These are phyloP conservation scores for Hydrolagus colliei DNA, from an alignment of 2,797 vertebrate species.

Conservation along the genomic window DNA sequence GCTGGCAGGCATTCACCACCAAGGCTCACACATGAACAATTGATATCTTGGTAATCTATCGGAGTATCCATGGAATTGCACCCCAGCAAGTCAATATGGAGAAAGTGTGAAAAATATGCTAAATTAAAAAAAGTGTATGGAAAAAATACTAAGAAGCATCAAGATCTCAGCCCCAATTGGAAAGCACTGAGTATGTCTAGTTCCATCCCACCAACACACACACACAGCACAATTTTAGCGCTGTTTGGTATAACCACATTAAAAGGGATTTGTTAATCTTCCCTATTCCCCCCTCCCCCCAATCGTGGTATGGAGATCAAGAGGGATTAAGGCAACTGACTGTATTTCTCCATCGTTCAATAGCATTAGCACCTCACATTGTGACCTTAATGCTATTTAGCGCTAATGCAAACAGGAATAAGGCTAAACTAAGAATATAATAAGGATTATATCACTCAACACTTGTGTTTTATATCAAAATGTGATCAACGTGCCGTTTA, in stretches of 20 bases:
- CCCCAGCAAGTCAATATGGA: no score
- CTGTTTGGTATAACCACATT: neutral
- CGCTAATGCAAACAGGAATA: neutral
- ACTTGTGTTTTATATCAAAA: neutral
- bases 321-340: neutral
- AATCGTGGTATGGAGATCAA: neutral
- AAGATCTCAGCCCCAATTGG: no score
- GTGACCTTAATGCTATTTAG: neutral
- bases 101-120: no score
- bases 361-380: neutral
- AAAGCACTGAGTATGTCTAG: no score
- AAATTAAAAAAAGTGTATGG: no score
- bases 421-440: neutral
- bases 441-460: neutral
- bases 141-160: no score
- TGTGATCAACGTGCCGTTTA: neutral
- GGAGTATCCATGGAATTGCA: no score
- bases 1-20: no score
- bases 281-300: neutral
- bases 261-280: neutral
- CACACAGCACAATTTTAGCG: neutral
- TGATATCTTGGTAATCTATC: no score
- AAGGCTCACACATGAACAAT: no score
- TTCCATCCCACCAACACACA: no score
- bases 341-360: neutral